These are phyloP conservation scores for Ips typographus DNA, from an alignment of 1,140 invertebrate species.

Conservation along the genomic window DNA sequence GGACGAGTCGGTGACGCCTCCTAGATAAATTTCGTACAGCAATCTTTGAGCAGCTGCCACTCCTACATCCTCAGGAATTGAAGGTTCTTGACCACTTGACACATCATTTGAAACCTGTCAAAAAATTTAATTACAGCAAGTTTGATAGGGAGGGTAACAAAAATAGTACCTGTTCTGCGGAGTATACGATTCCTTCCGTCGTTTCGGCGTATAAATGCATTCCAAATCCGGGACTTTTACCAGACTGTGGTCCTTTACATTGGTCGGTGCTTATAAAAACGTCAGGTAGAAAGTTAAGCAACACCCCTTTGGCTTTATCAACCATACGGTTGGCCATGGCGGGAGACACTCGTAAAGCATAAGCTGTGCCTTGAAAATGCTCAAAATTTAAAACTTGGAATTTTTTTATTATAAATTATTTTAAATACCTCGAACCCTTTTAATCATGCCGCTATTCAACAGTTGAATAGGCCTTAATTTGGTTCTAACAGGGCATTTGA, in stretches of 20 bases:
- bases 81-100: constrained; percentile 58
- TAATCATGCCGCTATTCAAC: constrained; percentile 86
- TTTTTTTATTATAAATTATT: constrained; percentile 3
- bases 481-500: constrained; percentile 78
- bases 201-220: constrained; percentile 90
- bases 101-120: constrained; percentile 52
- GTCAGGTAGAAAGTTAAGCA: constrained; percentile 92
- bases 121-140: constrained; percentile 49
- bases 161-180: constrained; percentile 61
- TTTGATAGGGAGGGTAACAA: constrained; percentile 69
- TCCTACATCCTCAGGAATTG: constrained; percentile 89
- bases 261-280: constrained; percentile 95
- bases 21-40: constrained; percentile 88
- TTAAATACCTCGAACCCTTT: constrained; percentile 80
- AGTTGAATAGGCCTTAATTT: constrained; percentile 62
- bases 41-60: constrained; percentile 76
- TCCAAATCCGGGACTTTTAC: constrained; percentile 91
- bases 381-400: background rate
- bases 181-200: constrained; percentile 79
- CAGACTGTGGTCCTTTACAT: constrained; percentile 78
- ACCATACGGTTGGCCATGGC: constrained; percentile 89
- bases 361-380: constrained; percentile 60
- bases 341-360: constrained; percentile 87
- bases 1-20: constrained; percentile 88
- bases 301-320: constrained; percentile 86